A percentile compares a stretch with the other conserved stretches of the same genome.
Conservation (phyloP, 2,113 vertebrate genomes). For the Pedionomus torquatus region DNA sequence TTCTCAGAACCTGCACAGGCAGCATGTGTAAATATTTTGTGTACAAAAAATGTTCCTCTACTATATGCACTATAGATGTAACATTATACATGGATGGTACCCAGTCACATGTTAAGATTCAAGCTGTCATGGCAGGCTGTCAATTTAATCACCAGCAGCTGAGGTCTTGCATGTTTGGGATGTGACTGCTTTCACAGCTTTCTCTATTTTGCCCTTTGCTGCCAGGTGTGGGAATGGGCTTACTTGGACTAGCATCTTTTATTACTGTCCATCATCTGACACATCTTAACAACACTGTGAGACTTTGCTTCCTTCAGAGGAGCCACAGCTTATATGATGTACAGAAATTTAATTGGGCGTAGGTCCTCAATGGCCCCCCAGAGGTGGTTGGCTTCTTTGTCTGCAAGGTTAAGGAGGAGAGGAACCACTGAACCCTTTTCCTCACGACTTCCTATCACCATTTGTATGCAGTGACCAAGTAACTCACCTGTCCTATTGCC, state of each 20-base stretch:
- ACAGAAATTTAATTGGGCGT: not conserved
- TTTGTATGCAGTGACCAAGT: not conserved
- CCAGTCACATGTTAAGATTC: not conserved
- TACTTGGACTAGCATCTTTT: not conserved
- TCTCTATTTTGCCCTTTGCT: not conserved
- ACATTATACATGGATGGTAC: not conserved
- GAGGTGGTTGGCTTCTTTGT: not conserved
- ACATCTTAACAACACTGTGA: fast-evolving
- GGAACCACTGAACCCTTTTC: not conserved
- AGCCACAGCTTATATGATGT: not conserved
- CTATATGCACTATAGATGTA: no score
- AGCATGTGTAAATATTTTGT: not conserved
- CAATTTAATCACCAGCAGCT: not conserved
- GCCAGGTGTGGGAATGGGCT: not conserved
- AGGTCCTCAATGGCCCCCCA: not conserved
- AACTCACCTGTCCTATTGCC: not conserved
- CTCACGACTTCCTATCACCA: not conserved
- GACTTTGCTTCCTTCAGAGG: not conserved
- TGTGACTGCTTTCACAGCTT: not conserved
- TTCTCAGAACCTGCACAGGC: not conserved
- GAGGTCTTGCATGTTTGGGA: not conserved
- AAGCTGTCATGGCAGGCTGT: not conserved
- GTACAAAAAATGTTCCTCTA: not conserved
- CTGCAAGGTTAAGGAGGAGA: not conserved
- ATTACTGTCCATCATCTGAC: not conserved